Percentiles rank a stretch among this genome's conserved stretches.
These are phyloP conservation scores for Brachionus rubens DNA, from an alignment of 1,140 invertebrate species.

Conservation along the genomic window DNA sequence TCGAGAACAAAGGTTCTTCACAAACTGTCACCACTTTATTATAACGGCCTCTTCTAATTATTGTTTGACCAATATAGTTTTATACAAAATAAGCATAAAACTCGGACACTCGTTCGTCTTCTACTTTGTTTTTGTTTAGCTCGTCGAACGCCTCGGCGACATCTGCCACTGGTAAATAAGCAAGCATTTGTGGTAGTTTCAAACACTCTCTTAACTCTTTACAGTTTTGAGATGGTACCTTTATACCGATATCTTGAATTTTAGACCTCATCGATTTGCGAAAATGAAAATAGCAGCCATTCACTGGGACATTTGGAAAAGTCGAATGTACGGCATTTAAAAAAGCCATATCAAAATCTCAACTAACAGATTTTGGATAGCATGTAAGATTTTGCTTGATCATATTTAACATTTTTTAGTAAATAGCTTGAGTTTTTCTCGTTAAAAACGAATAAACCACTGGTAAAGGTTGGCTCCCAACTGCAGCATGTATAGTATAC, in stretches of 20 bases:
- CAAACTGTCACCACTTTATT: no score
- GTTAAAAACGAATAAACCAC: background rate
- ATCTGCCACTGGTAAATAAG: no score
- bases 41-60: no score
- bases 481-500: slow-evolving; percentile 19
- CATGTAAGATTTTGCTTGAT: background rate
- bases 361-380: background rate
- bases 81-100: no score
- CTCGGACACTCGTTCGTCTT: no score
- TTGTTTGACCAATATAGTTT: no score
- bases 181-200: no score
- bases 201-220: no score
- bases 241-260: background rate
- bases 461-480: background rate
- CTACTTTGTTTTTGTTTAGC: no score
- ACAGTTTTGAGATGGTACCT: no score
- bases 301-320: background rate
- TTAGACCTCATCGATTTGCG: background rate
- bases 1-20: no score
- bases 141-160: no score
- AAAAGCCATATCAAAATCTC: background rate
- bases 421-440: background rate
- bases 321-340: background rate
- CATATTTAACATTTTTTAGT: background rate
- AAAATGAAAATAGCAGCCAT: background rate